These are phyloP conservation scores for Patella vulgata DNA, from an alignment of 1,140 invertebrate genomes.

Conservation along the genomic window DNA sequence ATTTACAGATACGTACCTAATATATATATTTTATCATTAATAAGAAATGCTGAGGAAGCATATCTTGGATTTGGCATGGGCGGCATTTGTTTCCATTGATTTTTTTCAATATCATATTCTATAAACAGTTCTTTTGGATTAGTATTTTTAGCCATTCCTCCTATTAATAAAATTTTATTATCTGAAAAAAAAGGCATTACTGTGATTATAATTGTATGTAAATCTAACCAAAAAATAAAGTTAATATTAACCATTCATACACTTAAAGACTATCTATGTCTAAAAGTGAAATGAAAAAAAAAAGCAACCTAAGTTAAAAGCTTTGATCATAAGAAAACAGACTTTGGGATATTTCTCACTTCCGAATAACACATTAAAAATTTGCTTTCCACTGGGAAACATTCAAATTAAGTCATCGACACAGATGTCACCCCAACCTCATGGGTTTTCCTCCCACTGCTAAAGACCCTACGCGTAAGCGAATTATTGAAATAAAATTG, in stretches of 20 bases:
- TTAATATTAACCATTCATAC: background rate
- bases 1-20: slow-evolving; percentile 52
- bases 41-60: slow-evolving; percentile 57
- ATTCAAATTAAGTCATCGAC: too few species aligned
- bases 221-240: background rate
- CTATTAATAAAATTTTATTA: slow-evolving; percentile 51
- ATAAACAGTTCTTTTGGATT: slow-evolving; percentile 55
- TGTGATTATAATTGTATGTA: too few species aligned
- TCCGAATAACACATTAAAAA: too few species aligned
- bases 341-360: too few species aligned
- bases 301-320: background rate
- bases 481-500: too few species aligned
- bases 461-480: too few species aligned
- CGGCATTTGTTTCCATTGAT: slow-evolving; percentile 54
- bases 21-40: slow-evolving; percentile 60
- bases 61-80: slow-evolving; percentile 61
- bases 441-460: too few species aligned
- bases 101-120: slow-evolving; percentile 48
- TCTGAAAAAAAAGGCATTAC: slow-evolving; percentile 43
- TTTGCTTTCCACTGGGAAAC: too few species aligned
- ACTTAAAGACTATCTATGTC: background rate
- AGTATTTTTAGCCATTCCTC: slow-evolving; percentile 59
- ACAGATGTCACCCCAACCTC: too few species aligned
- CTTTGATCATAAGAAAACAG: background rate
- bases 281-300: background rate